Conservation (phyloP, 2,797 vertebrate genomes). For the Rhincodon typus region DNA sequence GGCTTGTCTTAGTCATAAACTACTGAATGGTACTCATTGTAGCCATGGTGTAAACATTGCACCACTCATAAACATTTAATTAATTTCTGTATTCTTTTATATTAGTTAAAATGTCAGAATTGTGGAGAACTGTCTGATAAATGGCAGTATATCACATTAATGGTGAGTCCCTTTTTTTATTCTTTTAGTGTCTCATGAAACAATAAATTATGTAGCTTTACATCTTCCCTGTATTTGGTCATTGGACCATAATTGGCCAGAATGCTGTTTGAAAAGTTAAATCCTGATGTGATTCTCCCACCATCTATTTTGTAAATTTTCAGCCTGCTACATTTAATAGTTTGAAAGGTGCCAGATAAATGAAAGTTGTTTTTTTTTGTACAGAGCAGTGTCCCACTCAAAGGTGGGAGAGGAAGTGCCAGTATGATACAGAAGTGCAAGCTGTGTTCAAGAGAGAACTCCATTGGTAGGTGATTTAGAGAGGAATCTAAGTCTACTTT, state of each 20-base stretch:
- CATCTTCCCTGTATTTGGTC: neutral
- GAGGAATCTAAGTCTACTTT: neutral
- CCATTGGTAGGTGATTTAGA: constrained; percentile 68
- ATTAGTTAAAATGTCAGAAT: constrained; percentile 87
- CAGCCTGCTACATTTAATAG: neutral
- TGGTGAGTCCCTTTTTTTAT: constrained; percentile 57
- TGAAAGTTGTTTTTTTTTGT: constrained; percentile 14
- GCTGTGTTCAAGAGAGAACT: constrained; percentile 86
- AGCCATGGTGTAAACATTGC: neutral
- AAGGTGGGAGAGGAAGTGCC: constrained; percentile 85
- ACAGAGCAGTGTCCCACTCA: constrained; percentile 83
- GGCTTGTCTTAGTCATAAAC: neutral
- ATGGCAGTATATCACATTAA: constrained; percentile 85
- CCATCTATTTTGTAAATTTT: neutral
- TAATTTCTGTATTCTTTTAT: constrained; percentile 36
- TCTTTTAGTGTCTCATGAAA: neutral
- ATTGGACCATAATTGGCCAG: neutral
- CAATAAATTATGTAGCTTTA: neutral
- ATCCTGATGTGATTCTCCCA: neutral
- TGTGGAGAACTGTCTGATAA: constrained; percentile 88
- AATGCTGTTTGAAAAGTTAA: neutral
- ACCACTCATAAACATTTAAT: neutral
- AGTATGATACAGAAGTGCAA: constrained; percentile 98
- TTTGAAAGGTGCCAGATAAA: neutral
- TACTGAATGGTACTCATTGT: neutral